Conservation (phyloP, 2,888 invertebrate species). For the Byasa hedistus region DNA sequence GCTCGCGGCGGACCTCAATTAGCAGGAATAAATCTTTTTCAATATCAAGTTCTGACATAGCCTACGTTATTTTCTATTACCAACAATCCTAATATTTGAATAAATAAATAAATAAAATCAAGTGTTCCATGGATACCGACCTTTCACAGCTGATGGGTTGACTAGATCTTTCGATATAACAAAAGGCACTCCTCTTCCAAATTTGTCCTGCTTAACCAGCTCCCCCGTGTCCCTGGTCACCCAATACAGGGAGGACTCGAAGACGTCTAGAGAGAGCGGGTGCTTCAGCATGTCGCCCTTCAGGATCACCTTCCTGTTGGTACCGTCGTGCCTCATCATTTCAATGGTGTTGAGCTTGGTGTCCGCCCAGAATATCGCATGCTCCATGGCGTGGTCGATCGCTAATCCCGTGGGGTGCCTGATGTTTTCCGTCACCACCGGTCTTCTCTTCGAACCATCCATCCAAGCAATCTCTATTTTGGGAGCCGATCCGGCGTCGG, state of each 20-base stretch:
- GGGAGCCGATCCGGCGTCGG: conserved; percentile 93
- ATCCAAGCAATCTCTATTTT: conserved; percentile 98
- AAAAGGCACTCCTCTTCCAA: conserved; percentile 95
- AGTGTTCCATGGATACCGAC: conserved; percentile 53
- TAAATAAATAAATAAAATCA: too few species aligned
- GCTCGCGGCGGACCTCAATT: too few species aligned
- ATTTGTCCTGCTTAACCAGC: conserved; percentile 95
- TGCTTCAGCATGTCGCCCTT: conserved; percentile 87
- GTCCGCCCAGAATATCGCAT: conserved; percentile 97
- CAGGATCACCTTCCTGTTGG: conserved; percentile 84
- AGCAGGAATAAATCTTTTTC: too few species aligned
- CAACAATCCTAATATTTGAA: too few species aligned
- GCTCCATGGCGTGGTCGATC: conserved; percentile 94
- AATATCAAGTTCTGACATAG: too few species aligned
- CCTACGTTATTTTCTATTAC: too few species aligned
- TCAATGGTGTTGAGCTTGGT: conserved; percentile 95
- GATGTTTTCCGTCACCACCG: conserved; percentile 89
- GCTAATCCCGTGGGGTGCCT: conserved; percentile 93
- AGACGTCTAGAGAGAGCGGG: conserved; percentile 94
- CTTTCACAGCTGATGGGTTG: conserved; percentile 92
- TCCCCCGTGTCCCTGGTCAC: conserved; percentile 94
- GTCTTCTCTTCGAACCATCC: conserved; percentile 94
- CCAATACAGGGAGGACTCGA: conserved; percentile 96
- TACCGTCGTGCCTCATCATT: conserved; percentile 90
- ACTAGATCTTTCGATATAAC: conserved; percentile 90